Evolutionary conservation across 2,797 vertebrate species (phyloP).

Genomic region (Oryzias sinensis): DNA sequence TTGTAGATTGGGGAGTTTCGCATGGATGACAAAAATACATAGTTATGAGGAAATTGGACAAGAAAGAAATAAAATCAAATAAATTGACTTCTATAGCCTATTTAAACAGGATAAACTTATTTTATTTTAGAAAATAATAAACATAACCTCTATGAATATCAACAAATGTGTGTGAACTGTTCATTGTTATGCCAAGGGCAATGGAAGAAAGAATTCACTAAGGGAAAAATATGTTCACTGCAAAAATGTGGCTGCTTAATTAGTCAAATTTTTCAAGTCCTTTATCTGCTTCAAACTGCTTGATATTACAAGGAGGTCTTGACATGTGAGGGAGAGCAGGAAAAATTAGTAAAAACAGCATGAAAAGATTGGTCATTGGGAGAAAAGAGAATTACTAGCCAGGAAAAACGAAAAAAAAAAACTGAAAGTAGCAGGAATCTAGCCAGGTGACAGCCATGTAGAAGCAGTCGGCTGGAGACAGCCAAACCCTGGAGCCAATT

Average conservation of each 20-base stretch:
- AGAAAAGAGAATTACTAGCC: conserved; percentile 26
- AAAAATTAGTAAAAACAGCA: conserved; percentile 12
- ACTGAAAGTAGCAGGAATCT: conserved; percentile 21
- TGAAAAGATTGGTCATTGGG: conserved; percentile 16
- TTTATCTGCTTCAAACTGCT: conserved; percentile 64
- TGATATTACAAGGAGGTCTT: conserved; percentile 63
- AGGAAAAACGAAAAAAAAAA: conserved; percentile 7
- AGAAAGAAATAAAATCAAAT: not conserved
- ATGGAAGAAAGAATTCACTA: too few species aligned
- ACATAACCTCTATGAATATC: not conserved
- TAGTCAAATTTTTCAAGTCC: conserved; percentile 57
- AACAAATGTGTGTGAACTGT: not conserved
- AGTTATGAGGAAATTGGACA: not conserved
- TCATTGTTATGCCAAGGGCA: too few species aligned
- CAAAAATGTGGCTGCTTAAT: conserved; percentile 56
- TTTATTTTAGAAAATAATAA: too few species aligned
- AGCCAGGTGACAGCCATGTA: conserved; percentile 69
- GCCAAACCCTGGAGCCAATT: conserved; percentile 73
- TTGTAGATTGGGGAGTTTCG: conserved; percentile 14
- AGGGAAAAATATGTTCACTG: not conserved
- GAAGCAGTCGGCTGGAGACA: conserved; percentile 67
- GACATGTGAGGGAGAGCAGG: conserved; percentile 17
- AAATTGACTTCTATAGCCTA: conserved; percentile 14
- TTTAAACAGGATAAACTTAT: too few species aligned
- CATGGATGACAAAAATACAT: conserved; percentile 18